Percentiles rank a stretch among this genome's conserved stretches.
phyloP scores from a whole-genome alignment of 2,888 invertebrate genomes.

The Zeuzera pyrina region DNA sequence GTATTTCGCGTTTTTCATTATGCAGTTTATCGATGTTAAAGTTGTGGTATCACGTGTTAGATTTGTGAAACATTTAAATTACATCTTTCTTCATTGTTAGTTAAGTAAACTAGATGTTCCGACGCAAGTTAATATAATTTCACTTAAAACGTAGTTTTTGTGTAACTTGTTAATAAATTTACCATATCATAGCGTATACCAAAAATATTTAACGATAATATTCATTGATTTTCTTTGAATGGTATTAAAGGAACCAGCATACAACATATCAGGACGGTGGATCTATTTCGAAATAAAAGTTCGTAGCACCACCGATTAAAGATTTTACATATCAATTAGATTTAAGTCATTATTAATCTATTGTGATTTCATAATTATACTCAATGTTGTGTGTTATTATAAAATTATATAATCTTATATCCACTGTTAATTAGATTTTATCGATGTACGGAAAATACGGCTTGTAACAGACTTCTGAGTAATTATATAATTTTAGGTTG shows the following conservation, averaged over 20 bases:
- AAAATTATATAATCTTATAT: slow-evolving; percentile 16
- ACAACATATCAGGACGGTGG: slow-evolving; percentile 45
- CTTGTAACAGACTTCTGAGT: slow-evolving; percentile 13
- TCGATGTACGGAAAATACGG: slow-evolving; percentile 16
- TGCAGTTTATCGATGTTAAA: slow-evolving; percentile 25
- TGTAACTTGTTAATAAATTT: too few species aligned
- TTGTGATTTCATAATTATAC: slow-evolving; percentile 29
- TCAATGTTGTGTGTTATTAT: slow-evolving; percentile 30
- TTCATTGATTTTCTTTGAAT: too few species aligned
- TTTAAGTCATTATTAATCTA: slow-evolving; percentile 28
- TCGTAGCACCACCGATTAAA: slow-evolving; percentile 28
- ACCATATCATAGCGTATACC: too few species aligned
- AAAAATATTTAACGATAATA: too few species aligned
- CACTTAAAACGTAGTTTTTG: too few species aligned
- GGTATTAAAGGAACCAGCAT: slow-evolving; percentile 36
- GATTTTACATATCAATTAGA: slow-evolving; percentile 53
- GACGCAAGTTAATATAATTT: slow-evolving; percentile 53
- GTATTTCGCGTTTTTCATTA: slow-evolving; percentile 1
- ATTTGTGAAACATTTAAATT: slow-evolving; percentile 3
- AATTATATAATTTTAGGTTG: background rate
- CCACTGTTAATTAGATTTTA: slow-evolving; percentile 28
- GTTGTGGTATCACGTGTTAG: slow-evolving; percentile 23
- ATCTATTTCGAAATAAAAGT: slow-evolving; percentile 16
- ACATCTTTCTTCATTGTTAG: background rate
- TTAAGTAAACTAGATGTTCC: slow-evolving; percentile 24